Base-by-base conservation (phyloP, 2,888 invertebrate species). In the Acanthoscelides obtectus region DNA sequence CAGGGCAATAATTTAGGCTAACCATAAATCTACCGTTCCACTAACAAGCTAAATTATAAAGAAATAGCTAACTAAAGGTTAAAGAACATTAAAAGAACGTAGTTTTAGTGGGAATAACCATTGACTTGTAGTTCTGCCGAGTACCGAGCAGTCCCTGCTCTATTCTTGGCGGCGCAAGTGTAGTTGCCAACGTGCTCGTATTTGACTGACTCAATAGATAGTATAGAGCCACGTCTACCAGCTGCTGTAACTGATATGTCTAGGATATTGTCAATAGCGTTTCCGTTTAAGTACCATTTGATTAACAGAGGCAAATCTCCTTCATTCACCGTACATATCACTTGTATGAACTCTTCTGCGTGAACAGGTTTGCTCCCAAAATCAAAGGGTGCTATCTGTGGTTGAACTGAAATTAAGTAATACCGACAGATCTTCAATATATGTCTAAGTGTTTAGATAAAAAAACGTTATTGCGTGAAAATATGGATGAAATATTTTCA, bases 181-280 rank as follows among this genome's bases (percentile, higher is more conserved):
- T 93, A 94, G 79, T 90, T 91, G 79, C 94, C 94, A 78, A 91
- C 90, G 84, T 94, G 93, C 75, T 87, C 88, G 64, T 90, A 89
- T 72, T 89, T 88, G 66, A 91, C 90, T 5, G 89, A 88, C 79
- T 91, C 90, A 76, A 93, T 91, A 76, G 89, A 89, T 72, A 94
- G 85, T 72, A 90, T 84, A 75, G 90, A 86, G 75, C 87, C 87
- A 89, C 85, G 77, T 78, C 80, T 81, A 64, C 85, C 84, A 68
- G 83, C 79, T 71, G 80, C 78, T 2, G 83, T 76, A 5, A 80
- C 76, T 0, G 82, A 78, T 21, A 84, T 78, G 76, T 83, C 83
- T 2, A 79, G 80, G 71, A 80, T 81, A n/a, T 73, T 75, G 21
- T 78, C 76, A 8, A 84, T 77, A 73, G 81, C 81, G 76, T 83